Percentiles rank a stretch among this genome's conserved stretches.
These are phyloP conservation scores for Elephantulus edwardii DNA, from an alignment of 2,113 vertebrate genomes.

Conservation along the genomic window DNA sequence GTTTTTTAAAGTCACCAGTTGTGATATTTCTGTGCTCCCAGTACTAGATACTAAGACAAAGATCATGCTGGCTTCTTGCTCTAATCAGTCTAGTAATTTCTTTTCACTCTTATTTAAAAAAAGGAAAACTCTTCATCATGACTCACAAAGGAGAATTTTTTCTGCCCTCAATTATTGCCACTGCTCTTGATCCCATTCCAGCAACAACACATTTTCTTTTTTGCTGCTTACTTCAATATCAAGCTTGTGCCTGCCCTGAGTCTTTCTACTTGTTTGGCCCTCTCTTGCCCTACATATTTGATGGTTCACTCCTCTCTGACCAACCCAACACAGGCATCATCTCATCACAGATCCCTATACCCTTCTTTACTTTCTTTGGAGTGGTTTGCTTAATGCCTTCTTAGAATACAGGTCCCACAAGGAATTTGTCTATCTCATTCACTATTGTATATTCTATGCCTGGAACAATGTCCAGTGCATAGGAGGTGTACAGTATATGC, in stretches of 20 bases:
- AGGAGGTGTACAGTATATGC: neutral
- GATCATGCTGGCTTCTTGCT: neutral
- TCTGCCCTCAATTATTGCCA: neutral
- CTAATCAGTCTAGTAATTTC: neutral
- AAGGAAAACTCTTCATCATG: accelerated
- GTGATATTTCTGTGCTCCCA: neutral
- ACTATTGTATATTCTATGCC: neutral
- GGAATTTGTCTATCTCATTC: neutral
- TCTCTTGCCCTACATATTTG: neutral
- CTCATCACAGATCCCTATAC: neutral
- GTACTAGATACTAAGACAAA: neutral
- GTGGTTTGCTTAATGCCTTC: neutral
- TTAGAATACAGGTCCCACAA: neutral
- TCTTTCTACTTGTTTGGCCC: neutral
- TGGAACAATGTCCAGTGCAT: neutral
- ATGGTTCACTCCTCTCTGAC: neutral
- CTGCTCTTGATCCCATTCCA: neutral
- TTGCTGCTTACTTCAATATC: neutral
- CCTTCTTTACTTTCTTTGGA: neutral
- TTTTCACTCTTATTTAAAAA: neutral
- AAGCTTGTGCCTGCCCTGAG: neutral
- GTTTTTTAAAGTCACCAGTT: neutral
- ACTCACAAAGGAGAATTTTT: neutral
- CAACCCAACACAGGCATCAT: neutral
- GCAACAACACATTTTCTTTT: neutral